These are phyloP conservation scores for Rhinoderma darwinii DNA, from an alignment of 2,113 vertebrate genomes.

Conservation along the genomic window DNA sequence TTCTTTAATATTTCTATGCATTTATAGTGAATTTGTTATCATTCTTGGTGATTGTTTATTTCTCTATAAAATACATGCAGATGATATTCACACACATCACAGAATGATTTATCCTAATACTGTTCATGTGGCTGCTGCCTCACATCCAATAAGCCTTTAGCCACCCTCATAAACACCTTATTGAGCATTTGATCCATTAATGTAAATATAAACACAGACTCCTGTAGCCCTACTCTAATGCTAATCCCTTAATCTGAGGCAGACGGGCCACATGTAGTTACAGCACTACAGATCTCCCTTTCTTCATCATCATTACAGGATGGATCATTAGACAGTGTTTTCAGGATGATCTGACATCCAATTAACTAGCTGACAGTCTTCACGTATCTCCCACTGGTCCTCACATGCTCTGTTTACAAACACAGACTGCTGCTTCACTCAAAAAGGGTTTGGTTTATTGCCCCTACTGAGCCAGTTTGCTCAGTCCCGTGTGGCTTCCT, in stretches of 20 bases:
- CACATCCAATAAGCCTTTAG: neutral
- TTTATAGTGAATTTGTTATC: neutral
- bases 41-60: neutral
- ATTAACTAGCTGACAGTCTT: slow-evolving; percentile 78
- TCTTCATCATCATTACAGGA: slow-evolving; percentile 59
- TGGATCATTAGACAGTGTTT: slow-evolving; percentile 74
- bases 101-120: neutral
- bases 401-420: slow-evolving; percentile 82
- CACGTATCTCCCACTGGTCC: slow-evolving; percentile 70
- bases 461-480: slow-evolving; percentile 76
- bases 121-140: neutral
- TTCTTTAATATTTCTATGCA: neutral
- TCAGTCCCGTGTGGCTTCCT: slow-evolving; percentile 69
- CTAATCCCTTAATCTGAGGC: slow-evolving; percentile 68
- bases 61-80: neutral
- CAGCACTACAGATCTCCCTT: slow-evolving; percentile 63
- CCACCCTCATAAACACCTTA: slow-evolving; percentile 33
- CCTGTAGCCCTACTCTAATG: slow-evolving; percentile 67
- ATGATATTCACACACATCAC: neutral
- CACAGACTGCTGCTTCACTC: slow-evolving; percentile 74
- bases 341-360: slow-evolving; percentile 76
- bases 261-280: slow-evolving; percentile 67
- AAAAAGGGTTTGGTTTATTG: slow-evolving; percentile 67
- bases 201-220: slow-evolving; percentile 58
- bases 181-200: slow-evolving; percentile 8